A percentile compares a stretch with the other conserved stretches of the same genome.
Evolutionary conservation across 2,113 vertebrate species (phyloP).

Genomic region (Genyomyrus donnyi): DNA sequence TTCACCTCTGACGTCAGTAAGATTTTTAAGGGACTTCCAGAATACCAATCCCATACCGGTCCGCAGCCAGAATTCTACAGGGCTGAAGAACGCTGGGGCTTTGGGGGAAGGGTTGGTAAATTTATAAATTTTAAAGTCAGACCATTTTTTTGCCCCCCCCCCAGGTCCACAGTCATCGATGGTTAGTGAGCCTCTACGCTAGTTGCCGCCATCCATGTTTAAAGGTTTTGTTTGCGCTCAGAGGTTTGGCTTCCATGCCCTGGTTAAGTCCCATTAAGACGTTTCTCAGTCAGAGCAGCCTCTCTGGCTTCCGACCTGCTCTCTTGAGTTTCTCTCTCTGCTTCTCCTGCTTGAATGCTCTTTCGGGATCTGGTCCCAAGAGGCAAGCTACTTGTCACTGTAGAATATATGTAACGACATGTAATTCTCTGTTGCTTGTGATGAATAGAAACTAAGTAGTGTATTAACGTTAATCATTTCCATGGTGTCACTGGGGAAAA

Average conservation of each 20-base stretch:
- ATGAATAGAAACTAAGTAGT: neutral
- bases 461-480: neutral
- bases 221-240: neutral
- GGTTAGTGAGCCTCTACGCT: neutral
- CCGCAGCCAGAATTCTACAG: neutral
- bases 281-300: neutral
- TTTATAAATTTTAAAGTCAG: neutral
- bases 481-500: neutral
- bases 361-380: neutral
- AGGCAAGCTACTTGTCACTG: neutral
- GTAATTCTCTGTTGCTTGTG: neutral
- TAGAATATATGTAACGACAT: neutral
- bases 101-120: neutral
- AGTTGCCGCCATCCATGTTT: neutral
- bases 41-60: neutral
- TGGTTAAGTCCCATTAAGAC: neutral
- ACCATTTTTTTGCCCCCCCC: neutral
- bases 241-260: neutral
- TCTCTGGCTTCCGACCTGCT: neutral
- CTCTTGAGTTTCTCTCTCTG: neutral
- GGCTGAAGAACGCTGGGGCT: neutral
- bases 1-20: neutral
- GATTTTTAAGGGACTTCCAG: neutral
- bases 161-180: neutral
- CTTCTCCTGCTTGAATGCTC: neutral